Evolutionary conservation across 1,140 invertebrate species (phyloP).

Genomic region (Acromyrmex charruanus): DNA sequence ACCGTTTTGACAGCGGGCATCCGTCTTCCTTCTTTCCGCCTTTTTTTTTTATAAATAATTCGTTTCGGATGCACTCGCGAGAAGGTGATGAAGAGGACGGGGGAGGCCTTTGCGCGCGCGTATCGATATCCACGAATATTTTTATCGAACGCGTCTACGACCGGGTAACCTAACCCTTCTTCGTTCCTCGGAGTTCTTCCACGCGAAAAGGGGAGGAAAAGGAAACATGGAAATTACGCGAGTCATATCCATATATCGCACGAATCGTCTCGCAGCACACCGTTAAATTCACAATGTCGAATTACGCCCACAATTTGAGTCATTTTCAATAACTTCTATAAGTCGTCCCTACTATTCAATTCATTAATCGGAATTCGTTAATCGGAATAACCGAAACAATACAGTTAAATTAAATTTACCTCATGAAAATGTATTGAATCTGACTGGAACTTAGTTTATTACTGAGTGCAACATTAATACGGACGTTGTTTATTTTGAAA

Average conservation of each 20-base stretch:
- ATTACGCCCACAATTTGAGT: too few species aligned
- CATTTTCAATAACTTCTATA: too few species aligned
- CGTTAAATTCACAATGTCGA: too few species aligned
- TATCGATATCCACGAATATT: slow-evolving; percentile 68
- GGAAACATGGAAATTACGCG: neutral
- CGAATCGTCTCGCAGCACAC: neutral
- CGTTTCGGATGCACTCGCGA: neutral
- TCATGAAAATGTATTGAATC: too few species aligned
- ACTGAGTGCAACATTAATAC: too few species aligned
- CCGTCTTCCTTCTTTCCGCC: neutral
- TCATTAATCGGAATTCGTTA: too few species aligned
- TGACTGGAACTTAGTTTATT: too few species aligned
- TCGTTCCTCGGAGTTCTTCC: neutral
- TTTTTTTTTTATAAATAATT: slow-evolving; percentile 1
- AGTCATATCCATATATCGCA: neutral
- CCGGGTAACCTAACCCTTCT: slow-evolving; percentile 25
- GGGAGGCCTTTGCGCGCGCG: slow-evolving; percentile 19
- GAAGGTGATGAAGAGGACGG: neutral
- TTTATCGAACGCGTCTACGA: slow-evolving; percentile 42
- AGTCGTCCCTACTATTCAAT: too few species aligned
- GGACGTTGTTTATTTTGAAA: too few species aligned
- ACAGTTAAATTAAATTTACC: too few species aligned
- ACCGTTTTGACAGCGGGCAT: neutral
- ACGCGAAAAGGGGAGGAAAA: neutral
- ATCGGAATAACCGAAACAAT: too few species aligned